Evolutionary conservation across 1,140 invertebrate genomes (phyloP).

Genomic region (Oryctes rhinoceros): DNA sequence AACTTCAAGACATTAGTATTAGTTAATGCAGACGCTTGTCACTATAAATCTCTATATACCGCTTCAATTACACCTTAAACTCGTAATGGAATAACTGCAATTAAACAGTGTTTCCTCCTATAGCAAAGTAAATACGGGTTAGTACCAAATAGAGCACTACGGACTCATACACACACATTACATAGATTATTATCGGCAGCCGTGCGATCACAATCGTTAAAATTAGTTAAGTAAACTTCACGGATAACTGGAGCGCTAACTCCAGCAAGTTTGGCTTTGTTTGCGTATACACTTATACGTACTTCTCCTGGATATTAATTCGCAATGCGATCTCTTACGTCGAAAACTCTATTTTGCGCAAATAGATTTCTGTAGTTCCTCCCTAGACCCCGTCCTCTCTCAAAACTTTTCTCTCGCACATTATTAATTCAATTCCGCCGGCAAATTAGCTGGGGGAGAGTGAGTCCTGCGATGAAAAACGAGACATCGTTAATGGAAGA

Average conservation of each 20-base stretch:
- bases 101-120: neutral
- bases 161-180: neutral
- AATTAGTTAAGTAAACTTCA: neutral
- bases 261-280: neutral
- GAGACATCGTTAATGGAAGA: constrained; percentile 34
- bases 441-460: constrained; percentile 26
- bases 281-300: neutral
- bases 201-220: constrained; percentile 7
- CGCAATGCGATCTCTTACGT: neutral
- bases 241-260: neutral
- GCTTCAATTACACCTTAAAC: too few relatives aligned
- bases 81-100: neutral
- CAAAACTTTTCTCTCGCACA: constrained; percentile 23
- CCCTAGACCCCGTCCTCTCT: neutral
- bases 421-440: constrained; percentile 34
- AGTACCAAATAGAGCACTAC: neutral
- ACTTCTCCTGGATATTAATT: constrained; percentile 26
- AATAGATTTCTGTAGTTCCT: constrained; percentile 15
- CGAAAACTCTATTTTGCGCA: neutral
- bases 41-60: too few relatives aligned
- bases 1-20: too few relatives aligned
- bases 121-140: neutral
- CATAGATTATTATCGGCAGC: neutral
- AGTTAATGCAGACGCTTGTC: too few relatives aligned
- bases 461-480: constrained; percentile 17